These are phyloP conservation scores for Salarias fasciatus DNA, from an alignment of 2,797 vertebrate genomes.

Conservation along the genomic window DNA sequence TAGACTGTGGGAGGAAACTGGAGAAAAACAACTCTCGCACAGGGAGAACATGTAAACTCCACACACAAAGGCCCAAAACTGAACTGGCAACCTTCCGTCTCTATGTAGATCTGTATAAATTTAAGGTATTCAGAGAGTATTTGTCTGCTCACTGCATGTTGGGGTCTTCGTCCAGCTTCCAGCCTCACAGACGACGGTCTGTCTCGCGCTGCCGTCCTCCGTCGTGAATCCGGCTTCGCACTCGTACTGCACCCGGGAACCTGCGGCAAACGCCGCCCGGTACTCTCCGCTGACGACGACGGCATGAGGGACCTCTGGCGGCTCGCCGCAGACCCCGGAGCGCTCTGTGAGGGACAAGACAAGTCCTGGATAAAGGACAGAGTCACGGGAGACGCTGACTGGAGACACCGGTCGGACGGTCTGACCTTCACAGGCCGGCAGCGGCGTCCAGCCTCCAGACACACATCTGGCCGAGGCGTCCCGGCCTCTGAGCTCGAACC, in stretches of 20 bases:
- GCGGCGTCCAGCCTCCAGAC: constrained; percentile 45
- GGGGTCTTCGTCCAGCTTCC: constrained; percentile 28
- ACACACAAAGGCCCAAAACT: no score
- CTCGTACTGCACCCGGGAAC: constrained; percentile 5
- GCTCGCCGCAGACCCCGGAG: not conserved
- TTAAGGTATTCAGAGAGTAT: no score
- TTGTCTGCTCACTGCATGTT: constrained; percentile 40
- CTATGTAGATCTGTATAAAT: no score
- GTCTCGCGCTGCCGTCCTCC: fast-evolving
- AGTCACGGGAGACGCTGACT: no score
- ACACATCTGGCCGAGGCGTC: not conserved
- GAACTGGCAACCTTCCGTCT: no score
- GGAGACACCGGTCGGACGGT: no score
- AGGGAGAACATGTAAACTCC: no score
- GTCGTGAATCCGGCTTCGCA: constrained; percentile 41
- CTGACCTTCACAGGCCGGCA: constrained; percentile 44
- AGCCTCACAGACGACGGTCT: not conserved
- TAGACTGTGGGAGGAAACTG: no score
- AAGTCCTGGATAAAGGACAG: no score
- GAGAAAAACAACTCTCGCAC: no score
- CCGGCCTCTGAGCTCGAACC: not conserved
- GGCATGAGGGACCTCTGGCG: constrained; percentile 23
- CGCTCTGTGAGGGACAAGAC: constrained; percentile 27
- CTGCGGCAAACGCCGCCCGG: constrained; percentile 22
- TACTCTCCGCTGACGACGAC: constrained; percentile 24